A percentile compares a stretch with the other conserved stretches of the same genome.
Evolutionary conservation across 2,797 vertebrate genomes (phyloP).

Genomic region (Chlorospingus semifuscus): DNA sequence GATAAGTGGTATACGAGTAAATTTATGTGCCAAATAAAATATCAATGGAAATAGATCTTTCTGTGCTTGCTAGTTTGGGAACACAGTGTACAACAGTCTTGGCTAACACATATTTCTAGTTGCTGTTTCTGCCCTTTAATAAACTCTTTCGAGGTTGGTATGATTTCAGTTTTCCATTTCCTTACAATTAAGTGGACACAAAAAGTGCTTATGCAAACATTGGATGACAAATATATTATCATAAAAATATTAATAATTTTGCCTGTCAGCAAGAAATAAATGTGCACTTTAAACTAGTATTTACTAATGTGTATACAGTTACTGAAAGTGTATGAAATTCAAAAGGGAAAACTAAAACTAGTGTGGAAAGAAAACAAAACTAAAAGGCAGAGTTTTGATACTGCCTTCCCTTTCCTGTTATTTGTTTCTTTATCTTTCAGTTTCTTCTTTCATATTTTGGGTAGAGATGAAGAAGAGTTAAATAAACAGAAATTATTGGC

Average conservation of each 20-base stretch:
- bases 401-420: neutral
- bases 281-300: neutral
- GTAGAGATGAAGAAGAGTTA: neutral
- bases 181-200: neutral
- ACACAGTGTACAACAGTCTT: neutral
- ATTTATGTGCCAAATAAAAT: conserved; percentile 7
- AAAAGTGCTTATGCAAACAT: neutral
- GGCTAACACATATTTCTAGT: neutral
- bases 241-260: neutral
- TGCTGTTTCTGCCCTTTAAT: neutral
- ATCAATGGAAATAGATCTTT: neutral
- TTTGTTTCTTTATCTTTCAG: neutral
- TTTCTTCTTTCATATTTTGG: neutral
- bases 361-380: neutral
- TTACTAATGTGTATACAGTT: neutral
- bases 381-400: neutral
- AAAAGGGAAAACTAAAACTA: neutral
- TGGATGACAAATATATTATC: neutral
- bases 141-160: neutral
- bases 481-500: neutral
- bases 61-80: neutral
- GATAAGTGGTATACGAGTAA: neutral
- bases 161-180: neutral
- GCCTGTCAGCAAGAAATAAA: neutral
- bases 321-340: neutral